Percentiles rank a stretch among this genome's conserved stretches.
Evolutionary conservation across 2,888 invertebrate genomes (phyloP).

Genomic region (Drosophila recens): DNA sequence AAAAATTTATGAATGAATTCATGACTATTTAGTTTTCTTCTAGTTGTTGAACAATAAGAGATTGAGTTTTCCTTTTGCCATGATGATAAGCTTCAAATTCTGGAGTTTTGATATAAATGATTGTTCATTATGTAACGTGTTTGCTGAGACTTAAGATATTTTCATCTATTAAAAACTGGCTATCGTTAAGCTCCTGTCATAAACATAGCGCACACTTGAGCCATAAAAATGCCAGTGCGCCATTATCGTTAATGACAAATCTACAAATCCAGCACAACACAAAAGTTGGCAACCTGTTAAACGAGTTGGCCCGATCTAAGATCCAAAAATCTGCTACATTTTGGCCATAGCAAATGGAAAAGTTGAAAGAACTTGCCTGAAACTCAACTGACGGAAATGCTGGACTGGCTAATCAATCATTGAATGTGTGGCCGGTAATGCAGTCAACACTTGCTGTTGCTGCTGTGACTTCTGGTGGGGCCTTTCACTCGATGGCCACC

Average conservation of each 20-base stretch:
- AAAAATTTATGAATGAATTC: constrained; percentile 18
- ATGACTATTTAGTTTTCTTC: constrained; percentile 33
- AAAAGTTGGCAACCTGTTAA: constrained; percentile 62
- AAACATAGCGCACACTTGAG: constrained; percentile 59
- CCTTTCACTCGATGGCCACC: constrained; percentile 64
- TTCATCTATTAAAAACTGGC: constrained; percentile 23
- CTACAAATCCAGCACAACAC: constrained; percentile 36
- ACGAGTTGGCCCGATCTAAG: constrained; percentile 54
- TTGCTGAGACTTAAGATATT: constrained; percentile 27
- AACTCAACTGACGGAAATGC: constrained; percentile 57
- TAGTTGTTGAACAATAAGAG: constrained; percentile 7
- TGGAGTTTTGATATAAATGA: constrained; percentile 18
- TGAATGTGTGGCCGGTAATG: constrained; percentile 33
- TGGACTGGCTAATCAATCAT: constrained; percentile 56
- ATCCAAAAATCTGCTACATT: constrained; percentile 23
- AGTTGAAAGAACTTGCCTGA: constrained; percentile 36
- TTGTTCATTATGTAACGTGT: constrained; percentile 21
- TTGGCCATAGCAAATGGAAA: constrained; percentile 29
- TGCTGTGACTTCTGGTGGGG: constrained; percentile 15
- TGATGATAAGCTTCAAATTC: constrained; percentile 21
- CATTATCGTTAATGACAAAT: constrained; percentile 70
- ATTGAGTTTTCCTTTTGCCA: constrained; percentile 25
- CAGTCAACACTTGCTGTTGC: constrained; percentile 44
- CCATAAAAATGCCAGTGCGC: constrained; percentile 58
- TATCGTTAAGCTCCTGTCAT: constrained; percentile 57